Percentiles rank a stretch among this genome's conserved stretches.
Conservation (phyloP, 1,140 invertebrate species). For the Odontomachus brunneus region DNA sequence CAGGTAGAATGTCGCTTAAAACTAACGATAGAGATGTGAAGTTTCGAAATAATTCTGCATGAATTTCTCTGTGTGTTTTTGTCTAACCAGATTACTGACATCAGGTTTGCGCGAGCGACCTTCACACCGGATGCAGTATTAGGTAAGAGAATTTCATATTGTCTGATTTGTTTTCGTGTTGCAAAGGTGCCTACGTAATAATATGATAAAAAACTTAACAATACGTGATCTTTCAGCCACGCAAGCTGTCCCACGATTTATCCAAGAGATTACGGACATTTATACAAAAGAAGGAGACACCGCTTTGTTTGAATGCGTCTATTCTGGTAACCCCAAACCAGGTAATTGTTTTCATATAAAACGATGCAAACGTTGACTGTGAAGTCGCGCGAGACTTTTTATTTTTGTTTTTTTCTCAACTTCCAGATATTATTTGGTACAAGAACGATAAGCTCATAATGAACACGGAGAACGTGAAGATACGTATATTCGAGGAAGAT, state of each 20-base stretch:
- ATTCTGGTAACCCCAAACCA: constrained; percentile 94
- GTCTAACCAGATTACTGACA: constrained; percentile 82
- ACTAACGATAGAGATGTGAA: constrained; percentile 45
- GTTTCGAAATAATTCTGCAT: constrained; percentile 70
- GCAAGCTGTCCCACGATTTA: constrained; percentile 92
- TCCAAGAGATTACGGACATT: constrained; percentile 91
- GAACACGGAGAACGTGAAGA: constrained; percentile 89
- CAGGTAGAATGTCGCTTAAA: constrained; percentile 77
- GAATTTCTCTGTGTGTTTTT: constrained; percentile 71
- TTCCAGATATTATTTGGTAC: constrained; percentile 94
- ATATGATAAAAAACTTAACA: neutral
- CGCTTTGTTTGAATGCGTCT: constrained; percentile 91
- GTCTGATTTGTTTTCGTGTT: neutral
- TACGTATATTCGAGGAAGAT: constrained; percentile 89
- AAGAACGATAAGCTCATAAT: constrained; percentile 93
- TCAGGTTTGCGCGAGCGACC: constrained; percentile 66
- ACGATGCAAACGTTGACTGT: neutral
- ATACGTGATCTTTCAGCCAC: constrained; percentile 87
- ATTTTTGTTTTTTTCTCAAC: constrained; percentile 23
- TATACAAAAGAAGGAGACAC: constrained; percentile 91
- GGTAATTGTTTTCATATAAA: constrained; percentile 85
- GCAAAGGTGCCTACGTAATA: neutral
- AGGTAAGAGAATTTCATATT: constrained; percentile 59
- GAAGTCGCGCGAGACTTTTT: neutral
- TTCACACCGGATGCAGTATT: constrained; percentile 62